Evolutionary conservation across 2,113 vertebrate species (phyloP).

Genomic region (Erinaceus europaeus): DNA sequence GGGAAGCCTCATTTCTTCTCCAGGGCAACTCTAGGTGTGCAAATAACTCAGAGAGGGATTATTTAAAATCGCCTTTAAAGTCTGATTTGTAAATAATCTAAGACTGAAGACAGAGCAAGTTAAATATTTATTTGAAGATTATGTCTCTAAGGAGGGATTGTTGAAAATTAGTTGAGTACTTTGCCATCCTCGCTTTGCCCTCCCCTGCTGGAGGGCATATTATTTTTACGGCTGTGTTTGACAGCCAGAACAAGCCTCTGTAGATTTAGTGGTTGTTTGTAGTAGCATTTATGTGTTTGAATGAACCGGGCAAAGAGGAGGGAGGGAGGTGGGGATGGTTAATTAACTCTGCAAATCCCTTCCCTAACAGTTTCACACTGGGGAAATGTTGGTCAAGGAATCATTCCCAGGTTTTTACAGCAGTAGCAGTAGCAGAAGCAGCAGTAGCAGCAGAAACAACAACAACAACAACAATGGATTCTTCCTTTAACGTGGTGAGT

Average conservation of each 20-base stretch:
- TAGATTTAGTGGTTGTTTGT: constrained; percentile 75
- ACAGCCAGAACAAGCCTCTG: constrained; percentile 72
- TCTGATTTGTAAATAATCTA: constrained; percentile 56
- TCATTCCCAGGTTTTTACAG: not conserved
- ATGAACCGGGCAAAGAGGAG: constrained; percentile 69
- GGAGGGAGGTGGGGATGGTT: constrained; percentile 34
- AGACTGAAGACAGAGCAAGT: constrained; percentile 55
- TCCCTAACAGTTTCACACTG: constrained; percentile 2
- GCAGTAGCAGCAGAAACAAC: too few species aligned
- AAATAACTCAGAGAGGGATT: constrained; percentile 46
- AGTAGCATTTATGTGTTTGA: constrained; percentile 77
- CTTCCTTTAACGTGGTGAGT: not conserved
- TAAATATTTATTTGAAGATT: constrained; percentile 67
- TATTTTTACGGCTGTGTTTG: constrained; percentile 72
- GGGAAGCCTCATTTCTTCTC: not conserved
- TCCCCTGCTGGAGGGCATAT: constrained; percentile 69
- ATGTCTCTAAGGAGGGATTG: constrained; percentile 72
- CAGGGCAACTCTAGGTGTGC: constrained; percentile 19
- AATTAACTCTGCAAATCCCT: constrained; percentile 49
- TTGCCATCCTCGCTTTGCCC: constrained; percentile 29
- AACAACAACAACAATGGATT: too few species aligned
- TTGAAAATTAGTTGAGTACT: constrained; percentile 69
- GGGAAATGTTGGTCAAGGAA: constrained; percentile 23
- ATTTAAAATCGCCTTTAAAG: constrained; percentile 57
- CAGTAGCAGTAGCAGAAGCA: too few species aligned